These are phyloP conservation scores for Echinops telfairi DNA, from an alignment of 2,113 vertebrate species.

Conservation along the genomic window DNA sequence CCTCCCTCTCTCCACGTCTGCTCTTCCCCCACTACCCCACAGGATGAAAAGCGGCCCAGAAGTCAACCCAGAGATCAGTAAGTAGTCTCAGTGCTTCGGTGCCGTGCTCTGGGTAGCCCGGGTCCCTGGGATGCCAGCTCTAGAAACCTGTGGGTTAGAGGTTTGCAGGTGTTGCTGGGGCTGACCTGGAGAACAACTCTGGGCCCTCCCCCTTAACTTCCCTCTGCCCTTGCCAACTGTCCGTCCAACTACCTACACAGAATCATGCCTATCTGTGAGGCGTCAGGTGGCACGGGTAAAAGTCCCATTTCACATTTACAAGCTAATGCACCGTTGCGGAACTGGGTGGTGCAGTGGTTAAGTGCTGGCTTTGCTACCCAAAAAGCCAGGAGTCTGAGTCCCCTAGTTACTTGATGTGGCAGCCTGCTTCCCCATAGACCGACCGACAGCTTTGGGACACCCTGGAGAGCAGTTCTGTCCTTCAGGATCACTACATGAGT, in stretches of 20 bases:
- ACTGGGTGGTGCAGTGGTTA: not conserved
- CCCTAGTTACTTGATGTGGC: not conserved
- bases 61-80: conserved; percentile 75
- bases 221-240: not conserved
- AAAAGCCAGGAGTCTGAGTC: not conserved
- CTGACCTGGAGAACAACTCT: too few species aligned
- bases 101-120: not conserved
- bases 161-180: not conserved
- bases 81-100: conserved; percentile 52
- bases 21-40: not conserved
- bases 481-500: not conserved
- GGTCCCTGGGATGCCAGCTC: not conserved
- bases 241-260: not conserved
- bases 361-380: not conserved
- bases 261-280: accelerated
- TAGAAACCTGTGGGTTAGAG: not conserved
- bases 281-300: not conserved
- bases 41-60: conserved; percentile 73
- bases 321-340: not conserved
- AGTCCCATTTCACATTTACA: not conserved
- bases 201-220: not conserved
- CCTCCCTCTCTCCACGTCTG: not conserved
- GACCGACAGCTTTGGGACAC: not conserved
- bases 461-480: not conserved
- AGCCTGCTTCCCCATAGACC: not conserved